Evolutionary conservation across 2,888 invertebrate species (phyloP).

Genomic region (Heteromurus nitidus): DNA sequence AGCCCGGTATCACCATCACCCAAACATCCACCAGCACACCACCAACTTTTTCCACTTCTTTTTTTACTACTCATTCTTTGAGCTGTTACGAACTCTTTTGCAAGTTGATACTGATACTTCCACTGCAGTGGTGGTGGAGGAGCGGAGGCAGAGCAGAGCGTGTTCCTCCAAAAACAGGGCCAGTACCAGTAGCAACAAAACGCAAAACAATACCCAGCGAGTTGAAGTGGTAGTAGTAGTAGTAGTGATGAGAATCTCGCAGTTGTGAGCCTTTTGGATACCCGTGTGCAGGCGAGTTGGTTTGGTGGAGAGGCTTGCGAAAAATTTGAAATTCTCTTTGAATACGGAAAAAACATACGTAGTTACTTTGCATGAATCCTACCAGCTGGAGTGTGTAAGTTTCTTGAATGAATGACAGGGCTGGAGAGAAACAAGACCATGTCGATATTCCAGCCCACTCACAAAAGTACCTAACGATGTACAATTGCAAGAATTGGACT

Average conservation of each 20-base stretch:
- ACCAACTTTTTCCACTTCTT: neutral
- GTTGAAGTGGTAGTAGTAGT: neutral
- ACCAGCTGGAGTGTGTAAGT: too few relatives aligned
- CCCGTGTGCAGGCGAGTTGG: too few relatives aligned
- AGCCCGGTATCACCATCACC: neutral
- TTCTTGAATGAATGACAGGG: too few relatives aligned
- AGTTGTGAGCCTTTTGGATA: too few relatives aligned
- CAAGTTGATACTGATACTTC: neutral
- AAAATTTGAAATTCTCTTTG: neutral
- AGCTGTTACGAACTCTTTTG: neutral
- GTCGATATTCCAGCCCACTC: too few relatives aligned
- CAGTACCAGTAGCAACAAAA: neutral
- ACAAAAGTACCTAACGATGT: too few relatives aligned
- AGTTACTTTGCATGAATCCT: too few relatives aligned
- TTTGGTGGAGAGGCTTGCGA: too few relatives aligned
- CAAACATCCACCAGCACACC: neutral
- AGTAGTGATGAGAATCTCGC: neutral
- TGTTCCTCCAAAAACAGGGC: neutral
- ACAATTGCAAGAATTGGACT: neutral
- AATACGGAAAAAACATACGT: neutral
- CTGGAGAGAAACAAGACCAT: too few relatives aligned
- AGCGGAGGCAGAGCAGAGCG: too few relatives aligned
- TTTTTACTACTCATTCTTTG: slow-evolving; percentile 8
- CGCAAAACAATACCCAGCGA: neutral
- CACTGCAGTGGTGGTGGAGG: slow-evolving; percentile 7